Conservation (phyloP, 64 coral and sea anemone genomes). For the Catalaphyllia jardinei region DNA sequence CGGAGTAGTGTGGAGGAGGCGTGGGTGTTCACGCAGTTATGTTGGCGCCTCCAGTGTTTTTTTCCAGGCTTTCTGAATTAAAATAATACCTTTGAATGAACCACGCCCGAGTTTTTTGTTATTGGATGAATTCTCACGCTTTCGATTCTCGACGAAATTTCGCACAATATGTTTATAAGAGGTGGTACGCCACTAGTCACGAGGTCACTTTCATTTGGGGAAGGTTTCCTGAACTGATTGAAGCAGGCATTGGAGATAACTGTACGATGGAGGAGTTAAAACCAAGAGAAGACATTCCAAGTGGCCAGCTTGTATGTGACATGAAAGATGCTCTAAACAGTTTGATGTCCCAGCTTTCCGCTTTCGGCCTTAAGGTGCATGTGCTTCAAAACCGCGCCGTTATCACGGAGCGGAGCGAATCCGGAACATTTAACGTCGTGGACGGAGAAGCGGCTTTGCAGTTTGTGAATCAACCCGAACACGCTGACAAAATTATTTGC, state of each 20-base stretch:
- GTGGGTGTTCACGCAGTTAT: too few relatives aligned
- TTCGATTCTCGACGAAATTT: too few relatives aligned
- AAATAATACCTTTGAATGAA: too few relatives aligned
- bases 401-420: conserved; percentile 47
- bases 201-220: background rate
- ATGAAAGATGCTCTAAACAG: conserved; percentile 71
- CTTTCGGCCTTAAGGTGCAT: conserved; percentile 84
- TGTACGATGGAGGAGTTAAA: conserved; percentile 1
- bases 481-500: conserved; percentile 85
- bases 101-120: too few relatives aligned
- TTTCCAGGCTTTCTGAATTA: too few relatives aligned
- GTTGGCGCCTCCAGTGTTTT: too few relatives aligned
- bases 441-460: conserved; percentile 90
- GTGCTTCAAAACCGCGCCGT: conserved; percentile 88
- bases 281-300: background rate
- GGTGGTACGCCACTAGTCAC: too few relatives aligned
- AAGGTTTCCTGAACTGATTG: background rate
- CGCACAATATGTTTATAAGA: too few relatives aligned
- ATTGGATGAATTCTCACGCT: too few relatives aligned
- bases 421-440: conserved; percentile 58
- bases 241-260: background rate
- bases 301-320: conserved; percentile 1
- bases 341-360: conserved; percentile 67
- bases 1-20: too few relatives aligned
- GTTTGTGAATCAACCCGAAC: conserved; percentile 86